Evolutionary conservation across 2,797 vertebrate species (phyloP).

Genomic region (Trichosurus vulpecula): DNA sequence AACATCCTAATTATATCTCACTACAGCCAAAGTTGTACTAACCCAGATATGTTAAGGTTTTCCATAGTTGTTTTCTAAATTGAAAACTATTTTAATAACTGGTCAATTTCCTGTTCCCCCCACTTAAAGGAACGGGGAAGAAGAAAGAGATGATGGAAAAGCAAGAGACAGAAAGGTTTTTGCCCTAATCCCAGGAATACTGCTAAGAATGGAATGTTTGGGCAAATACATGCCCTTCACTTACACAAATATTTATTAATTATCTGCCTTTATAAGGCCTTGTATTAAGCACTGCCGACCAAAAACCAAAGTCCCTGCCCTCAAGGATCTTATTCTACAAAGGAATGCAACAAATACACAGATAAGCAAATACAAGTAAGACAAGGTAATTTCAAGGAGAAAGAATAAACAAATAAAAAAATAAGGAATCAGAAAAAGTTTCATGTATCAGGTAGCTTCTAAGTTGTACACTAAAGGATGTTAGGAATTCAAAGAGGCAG

Average conservation of each 20-base stretch:
- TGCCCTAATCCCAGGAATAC: not conserved
- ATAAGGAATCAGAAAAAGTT: too few relatives aligned
- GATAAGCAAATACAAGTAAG: too few relatives aligned
- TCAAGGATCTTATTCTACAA: not conserved
- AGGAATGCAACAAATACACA: too few relatives aligned
- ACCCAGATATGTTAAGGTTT: not conserved
- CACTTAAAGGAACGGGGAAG: not conserved
- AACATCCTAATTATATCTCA: constrained; percentile 32
- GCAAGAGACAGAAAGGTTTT: not conserved
- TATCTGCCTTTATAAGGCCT: not conserved
- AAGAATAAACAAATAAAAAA: too few relatives aligned
- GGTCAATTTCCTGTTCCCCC: not conserved
- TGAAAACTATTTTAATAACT: not conserved
- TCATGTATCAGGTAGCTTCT: too few relatives aligned
- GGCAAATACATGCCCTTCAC: not conserved
- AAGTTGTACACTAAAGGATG: too few relatives aligned
- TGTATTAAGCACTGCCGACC: not conserved
- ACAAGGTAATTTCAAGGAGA: too few relatives aligned
- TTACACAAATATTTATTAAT: not conserved
- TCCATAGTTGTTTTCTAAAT: not conserved
- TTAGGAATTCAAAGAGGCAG: too few relatives aligned
- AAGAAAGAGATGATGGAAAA: not conserved
- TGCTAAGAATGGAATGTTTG: not conserved
- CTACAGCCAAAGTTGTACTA: not conserved
- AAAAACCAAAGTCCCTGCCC: not conserved